Evolutionary conservation across 2,113 vertebrate genomes (phyloP).

Genomic region (Triplophysa rosa): DNA sequence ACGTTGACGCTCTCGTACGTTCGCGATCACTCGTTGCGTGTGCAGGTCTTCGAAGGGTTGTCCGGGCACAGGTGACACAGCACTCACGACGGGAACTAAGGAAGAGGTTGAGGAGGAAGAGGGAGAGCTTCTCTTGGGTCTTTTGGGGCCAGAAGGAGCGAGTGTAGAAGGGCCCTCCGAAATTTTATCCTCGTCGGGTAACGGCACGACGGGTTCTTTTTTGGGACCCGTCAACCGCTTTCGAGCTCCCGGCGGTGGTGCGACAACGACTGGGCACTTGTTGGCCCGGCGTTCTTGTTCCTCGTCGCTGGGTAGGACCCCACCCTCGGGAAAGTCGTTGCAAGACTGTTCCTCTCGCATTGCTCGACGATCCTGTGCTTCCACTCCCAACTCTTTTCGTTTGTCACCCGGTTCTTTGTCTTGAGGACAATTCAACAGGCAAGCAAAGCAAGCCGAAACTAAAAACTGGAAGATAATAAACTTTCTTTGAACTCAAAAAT

Average conservation of each 20-base stretch:
- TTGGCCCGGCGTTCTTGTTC: constrained; percentile 70
- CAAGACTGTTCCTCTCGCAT: constrained; percentile 82
- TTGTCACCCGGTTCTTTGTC: not conserved
- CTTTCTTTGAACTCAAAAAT: constrained; percentile 1
- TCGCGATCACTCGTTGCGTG: constrained; percentile 85
- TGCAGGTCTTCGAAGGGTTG: constrained; percentile 78
- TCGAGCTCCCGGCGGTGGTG: constrained; percentile 60
- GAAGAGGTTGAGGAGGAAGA: constrained; percentile 45
- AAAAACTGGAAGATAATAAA: not conserved
- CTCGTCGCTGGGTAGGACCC: constrained; percentile 75
- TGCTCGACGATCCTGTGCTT: constrained; percentile 34
- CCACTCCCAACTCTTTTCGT: constrained; percentile 36
- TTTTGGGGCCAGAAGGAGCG: constrained; percentile 60
- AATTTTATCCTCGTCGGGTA: constrained; percentile 48
- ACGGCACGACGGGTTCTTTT: constrained; percentile 41
- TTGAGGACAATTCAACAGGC: not conserved
- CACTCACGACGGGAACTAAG: constrained; percentile 49
- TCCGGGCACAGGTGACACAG: constrained; percentile 60
- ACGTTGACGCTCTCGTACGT: constrained; percentile 85
- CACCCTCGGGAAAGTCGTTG: constrained; percentile 76
- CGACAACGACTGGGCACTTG: constrained; percentile 71
- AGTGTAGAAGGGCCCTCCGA: constrained; percentile 54
- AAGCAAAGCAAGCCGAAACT: constrained; percentile 18
- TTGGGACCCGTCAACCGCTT: constrained; percentile 72
- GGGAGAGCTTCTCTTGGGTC: constrained; percentile 72